Percentiles rank a stretch among this genome's conserved stretches.
Evolutionary conservation across 2,888 invertebrate genomes (phyloP).

Genomic region (Chrysolina haemoptera): DNA sequence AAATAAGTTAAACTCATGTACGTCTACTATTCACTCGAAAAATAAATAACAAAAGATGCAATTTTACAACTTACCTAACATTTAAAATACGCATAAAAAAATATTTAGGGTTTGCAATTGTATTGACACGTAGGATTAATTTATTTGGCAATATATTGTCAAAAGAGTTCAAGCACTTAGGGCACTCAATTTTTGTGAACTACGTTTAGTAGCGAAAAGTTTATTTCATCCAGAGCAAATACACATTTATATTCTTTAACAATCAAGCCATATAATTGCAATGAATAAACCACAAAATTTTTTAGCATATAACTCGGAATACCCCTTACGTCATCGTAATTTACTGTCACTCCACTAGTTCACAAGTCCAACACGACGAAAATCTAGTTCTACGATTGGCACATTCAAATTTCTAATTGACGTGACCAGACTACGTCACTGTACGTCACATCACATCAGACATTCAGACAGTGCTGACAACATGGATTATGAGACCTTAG

Average conservation of each 20-base stretch:
- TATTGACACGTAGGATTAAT: conserved; percentile 44
- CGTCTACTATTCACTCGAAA: too few relatives aligned
- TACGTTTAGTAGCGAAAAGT: neutral
- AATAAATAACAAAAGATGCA: neutral
- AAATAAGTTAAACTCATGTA: too few relatives aligned
- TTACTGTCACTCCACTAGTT: conserved; percentile 20
- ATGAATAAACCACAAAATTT: neutral
- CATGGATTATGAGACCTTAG: too few relatives aligned
- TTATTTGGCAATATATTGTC: conserved; percentile 37
- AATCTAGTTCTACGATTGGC: neutral
- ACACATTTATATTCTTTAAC: neutral
- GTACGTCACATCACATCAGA: too few relatives aligned
- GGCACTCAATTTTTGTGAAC: conserved; percentile 8
- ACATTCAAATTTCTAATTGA: neutral
- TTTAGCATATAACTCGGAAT: neutral
- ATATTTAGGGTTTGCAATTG: conserved; percentile 30
- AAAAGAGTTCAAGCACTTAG: neutral
- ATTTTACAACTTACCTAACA: conserved; percentile 52
- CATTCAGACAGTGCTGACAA: too few relatives aligned
- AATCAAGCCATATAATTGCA: neutral
- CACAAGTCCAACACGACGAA: conserved; percentile 2
- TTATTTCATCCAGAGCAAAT: conserved; percentile 1
- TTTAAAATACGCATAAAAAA: conserved; percentile 50
- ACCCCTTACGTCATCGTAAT: conserved; percentile 18
- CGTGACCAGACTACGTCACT: neutral